phyloP scores from a whole-genome alignment of 2,113 vertebrate species.

The Merops nubicus region DNA sequence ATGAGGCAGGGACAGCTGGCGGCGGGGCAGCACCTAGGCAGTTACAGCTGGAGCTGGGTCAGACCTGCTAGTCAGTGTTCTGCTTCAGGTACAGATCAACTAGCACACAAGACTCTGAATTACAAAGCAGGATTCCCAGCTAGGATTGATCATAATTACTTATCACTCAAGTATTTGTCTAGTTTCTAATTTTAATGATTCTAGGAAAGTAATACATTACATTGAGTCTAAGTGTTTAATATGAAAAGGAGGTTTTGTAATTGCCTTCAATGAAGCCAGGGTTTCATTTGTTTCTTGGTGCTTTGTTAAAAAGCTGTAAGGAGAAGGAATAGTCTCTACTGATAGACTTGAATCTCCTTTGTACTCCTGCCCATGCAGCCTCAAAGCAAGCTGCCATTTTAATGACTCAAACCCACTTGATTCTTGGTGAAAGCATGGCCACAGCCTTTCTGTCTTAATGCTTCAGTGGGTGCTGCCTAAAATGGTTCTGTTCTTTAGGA shows the following conservation, averaged over 20 bases:
- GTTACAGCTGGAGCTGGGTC: neutral
- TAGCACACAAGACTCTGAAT: neutral
- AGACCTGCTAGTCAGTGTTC: accelerated
- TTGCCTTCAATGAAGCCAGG: neutral
- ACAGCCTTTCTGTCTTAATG: neutral
- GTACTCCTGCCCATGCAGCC: neutral
- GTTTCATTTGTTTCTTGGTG: neutral
- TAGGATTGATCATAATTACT: neutral
- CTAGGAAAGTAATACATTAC: neutral
- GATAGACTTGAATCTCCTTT: neutral
- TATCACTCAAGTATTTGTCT: neutral
- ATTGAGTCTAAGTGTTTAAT: neutral
- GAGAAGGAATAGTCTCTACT: neutral
- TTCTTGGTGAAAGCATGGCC: neutral
- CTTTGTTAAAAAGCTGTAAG: neutral
- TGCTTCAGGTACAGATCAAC: neutral
- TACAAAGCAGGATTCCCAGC: neutral
- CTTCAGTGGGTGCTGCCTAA: neutral
- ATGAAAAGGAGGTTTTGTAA: neutral
- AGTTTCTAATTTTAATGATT: neutral
- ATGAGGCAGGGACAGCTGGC: neutral
- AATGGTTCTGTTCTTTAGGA: neutral
- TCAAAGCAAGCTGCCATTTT: neutral
- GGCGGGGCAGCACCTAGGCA: too few species aligned
- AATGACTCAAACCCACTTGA: neutral